Evolutionary conservation across 2,797 vertebrate species (phyloP), one percentile per base, ranked within the genome.

Genomic region (Labroides dimidiatus): DNA sequence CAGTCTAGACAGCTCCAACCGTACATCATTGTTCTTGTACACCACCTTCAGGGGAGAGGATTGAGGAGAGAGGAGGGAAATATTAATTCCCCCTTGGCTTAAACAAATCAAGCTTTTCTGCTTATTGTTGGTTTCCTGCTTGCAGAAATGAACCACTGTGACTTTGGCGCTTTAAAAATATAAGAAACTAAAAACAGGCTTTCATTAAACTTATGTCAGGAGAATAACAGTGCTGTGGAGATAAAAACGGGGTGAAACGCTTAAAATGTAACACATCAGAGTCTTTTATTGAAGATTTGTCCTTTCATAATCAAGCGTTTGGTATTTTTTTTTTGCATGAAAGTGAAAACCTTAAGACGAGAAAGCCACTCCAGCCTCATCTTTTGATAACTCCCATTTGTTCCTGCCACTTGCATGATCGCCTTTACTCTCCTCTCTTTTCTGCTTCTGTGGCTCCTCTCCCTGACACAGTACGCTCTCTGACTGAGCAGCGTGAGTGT

Each of bases 1-100:
- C 87, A 99, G 95, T 77, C 97, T 94, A 72, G 98, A 99, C 78
- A 99, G 92, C 86, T 99, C 98, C 90, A 99, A 91, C 62, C 97
- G 95, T 66, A 99, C 97, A 60, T 99, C 98, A 1, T 99, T 99
- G 93, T 99, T 99, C 94, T 99, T 99, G 91, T 99, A 99, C 12
- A 99, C 97, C 84, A 99, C 98, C 98, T 99, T 85, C 5, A 75
- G 59, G 50, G 23, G 16, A 43, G 20, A 10, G 33, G 45, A 68
- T 50, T 27, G 10, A 39, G 15, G 14, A 15, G 39, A 16, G 45
- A 52, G 56, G 13, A 68, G 77, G 43, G 19, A 81, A 67, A 74
- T 17, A 59, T 49, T 21, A 69, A 65, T 66, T 73, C 41, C 73
- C 30, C 42, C 73, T 67, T 24, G 43, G 30, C 33, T 62, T 23